Percentiles rank a stretch among this genome's conserved stretches.
These are phyloP conservation scores for Pelagia noctiluca DNA, from an alignment of 30 jellyfish, hydroid and myxozoan genomes.

Conservation along the genomic window DNA sequence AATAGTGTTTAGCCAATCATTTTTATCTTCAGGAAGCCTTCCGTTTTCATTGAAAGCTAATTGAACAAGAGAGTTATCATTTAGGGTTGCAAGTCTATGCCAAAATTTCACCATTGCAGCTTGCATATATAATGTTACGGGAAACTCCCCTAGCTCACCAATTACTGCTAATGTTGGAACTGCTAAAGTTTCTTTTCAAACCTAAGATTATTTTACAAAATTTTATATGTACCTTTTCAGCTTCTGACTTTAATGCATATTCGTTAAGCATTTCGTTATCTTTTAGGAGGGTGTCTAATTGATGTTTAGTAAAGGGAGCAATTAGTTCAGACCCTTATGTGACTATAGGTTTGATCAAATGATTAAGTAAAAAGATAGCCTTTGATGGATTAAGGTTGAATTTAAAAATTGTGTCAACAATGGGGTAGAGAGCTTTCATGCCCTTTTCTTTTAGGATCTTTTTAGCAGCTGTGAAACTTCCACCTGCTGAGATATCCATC, in stretches of 20 bases:
- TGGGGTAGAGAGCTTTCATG: slow-evolving; percentile 8
- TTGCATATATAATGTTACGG: too few species aligned
- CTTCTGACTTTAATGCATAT: slow-evolving; percentile 14
- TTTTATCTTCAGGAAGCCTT: too few species aligned
- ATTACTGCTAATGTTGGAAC: too few species aligned
- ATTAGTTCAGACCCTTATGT: slow-evolving; percentile 11
- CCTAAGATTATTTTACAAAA: slow-evolving; percentile 23
- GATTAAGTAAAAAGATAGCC: neutral
- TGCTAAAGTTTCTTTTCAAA: slow-evolving; percentile 6
- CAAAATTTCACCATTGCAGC: too few species aligned
- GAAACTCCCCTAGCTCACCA: too few species aligned
- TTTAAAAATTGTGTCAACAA: neutral
- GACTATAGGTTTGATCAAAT: slow-evolving; percentile 8
- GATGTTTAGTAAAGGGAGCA: slow-evolving; percentile 17
- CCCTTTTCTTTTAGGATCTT: slow-evolving; percentile 3
- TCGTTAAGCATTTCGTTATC: slow-evolving; percentile 6
- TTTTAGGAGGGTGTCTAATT: neutral
- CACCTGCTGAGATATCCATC: slow-evolving; percentile 1
- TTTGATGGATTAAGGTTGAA: neutral
- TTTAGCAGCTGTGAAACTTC: neutral
- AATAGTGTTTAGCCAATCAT: too few species aligned
- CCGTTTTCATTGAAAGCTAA: too few species aligned
- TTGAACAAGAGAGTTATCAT: too few species aligned
- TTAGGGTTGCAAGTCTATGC: too few species aligned
- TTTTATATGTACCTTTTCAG: slow-evolving; percentile 15